Evolutionary conservation across 1,140 invertebrate genomes (phyloP).

Genomic region (Pachypeltis micranthus): DNA sequence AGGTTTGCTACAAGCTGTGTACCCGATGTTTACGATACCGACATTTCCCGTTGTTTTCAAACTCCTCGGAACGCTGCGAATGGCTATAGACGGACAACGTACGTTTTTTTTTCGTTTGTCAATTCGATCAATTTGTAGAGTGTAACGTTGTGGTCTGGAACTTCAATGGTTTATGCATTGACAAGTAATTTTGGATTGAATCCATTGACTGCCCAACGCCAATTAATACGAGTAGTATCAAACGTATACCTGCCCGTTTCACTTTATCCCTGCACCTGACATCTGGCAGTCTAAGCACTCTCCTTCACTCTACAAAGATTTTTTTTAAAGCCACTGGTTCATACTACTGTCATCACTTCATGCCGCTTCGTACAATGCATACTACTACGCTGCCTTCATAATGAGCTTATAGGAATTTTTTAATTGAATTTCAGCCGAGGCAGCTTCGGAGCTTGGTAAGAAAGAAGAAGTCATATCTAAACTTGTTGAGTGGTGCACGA

Average conservation of each 20-base stretch:
- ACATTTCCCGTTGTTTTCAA: conserved; percentile 74
- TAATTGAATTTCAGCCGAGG: conserved; percentile 40
- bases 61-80: conserved; percentile 68
- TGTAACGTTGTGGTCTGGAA: too few species aligned
- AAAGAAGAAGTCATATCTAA: conserved; percentile 42
- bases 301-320: too few species aligned
- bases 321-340: too few species aligned
- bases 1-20: conserved; percentile 57
- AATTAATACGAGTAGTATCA: too few species aligned
- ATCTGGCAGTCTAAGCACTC: too few species aligned
- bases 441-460: conserved; percentile 46
- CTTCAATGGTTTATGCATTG: too few species aligned
- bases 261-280: too few species aligned
- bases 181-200: too few species aligned
- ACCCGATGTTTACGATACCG: conserved; percentile 59
- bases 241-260: too few species aligned
- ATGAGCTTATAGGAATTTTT: conserved; percentile 1
- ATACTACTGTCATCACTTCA: too few species aligned
- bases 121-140: too few species aligned
- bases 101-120: conserved; percentile 23
- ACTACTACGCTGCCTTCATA: neutral
- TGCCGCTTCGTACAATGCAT: neutral
- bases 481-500: conserved; percentile 63
- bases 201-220: too few species aligned
- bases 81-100: conserved; percentile 72